A percentile compares a stretch with the other conserved stretches of the same genome.
These are phyloP conservation scores for Mesoligia furuncula DNA, from an alignment of 2,888 invertebrate species.

Conservation along the genomic window DNA sequence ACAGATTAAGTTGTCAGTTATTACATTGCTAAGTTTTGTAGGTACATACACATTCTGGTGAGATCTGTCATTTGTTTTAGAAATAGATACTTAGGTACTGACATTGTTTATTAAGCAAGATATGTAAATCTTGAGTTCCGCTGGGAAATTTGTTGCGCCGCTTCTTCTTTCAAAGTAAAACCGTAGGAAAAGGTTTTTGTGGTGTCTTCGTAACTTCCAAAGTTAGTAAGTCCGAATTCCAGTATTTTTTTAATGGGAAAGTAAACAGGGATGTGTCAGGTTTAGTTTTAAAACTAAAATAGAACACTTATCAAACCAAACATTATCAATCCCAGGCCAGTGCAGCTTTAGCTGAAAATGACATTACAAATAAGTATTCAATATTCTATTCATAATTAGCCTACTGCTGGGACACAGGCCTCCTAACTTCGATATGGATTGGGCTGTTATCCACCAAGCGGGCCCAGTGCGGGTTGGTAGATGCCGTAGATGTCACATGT, in stretches of 20 bases:
- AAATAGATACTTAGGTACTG: background rate
- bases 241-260: background rate
- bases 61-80: background rate
- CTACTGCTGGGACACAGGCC: background rate
- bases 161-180: constrained; percentile 18
- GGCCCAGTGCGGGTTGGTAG: background rate
- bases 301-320: background rate
- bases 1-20: constrained; percentile 24
- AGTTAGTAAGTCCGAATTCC: background rate
- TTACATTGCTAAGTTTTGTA: constrained; percentile 3
- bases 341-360: background rate
- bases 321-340: background rate
- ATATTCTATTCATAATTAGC: no score
- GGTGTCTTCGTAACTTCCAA: background rate
- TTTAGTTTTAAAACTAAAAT: background rate
- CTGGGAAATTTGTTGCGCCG: constrained; percentile 28
- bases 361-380: background rate
- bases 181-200: constrained; percentile 4
- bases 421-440: no score
- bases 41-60: background rate
- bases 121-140: constrained; percentile 43
- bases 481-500: background rate
- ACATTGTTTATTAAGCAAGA: constrained; percentile 26
- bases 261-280: background rate
- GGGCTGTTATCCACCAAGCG: background rate